phyloP scores from a whole-genome alignment of 2,113 vertebrate genomes.

The Oxyura jamaicensis region DNA sequence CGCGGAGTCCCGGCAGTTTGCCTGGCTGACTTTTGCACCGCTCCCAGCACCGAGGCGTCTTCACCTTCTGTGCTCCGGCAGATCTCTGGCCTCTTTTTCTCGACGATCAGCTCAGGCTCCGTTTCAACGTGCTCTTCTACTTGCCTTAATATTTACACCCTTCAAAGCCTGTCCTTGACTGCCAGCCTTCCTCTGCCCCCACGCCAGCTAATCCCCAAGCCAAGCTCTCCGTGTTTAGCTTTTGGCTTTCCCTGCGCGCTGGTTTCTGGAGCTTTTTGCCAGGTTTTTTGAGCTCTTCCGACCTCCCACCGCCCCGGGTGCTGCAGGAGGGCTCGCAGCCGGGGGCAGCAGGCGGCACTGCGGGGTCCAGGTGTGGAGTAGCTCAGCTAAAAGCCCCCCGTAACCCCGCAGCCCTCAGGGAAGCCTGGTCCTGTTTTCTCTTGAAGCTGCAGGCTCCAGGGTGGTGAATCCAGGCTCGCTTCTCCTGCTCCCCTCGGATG shows the following conservation, averaged over 20 bases:
- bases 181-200: background rate
- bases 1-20: background rate
- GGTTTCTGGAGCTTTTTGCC: background rate
- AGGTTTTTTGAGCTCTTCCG: background rate
- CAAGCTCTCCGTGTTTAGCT: background rate
- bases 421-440: background rate
- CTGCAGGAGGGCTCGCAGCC: background rate
- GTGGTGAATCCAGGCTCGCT: background rate
- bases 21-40: background rate
- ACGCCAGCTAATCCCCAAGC: background rate
- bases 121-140: background rate
- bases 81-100: background rate
- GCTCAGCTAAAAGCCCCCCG: background rate
- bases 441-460: background rate
- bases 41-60: background rate
- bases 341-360: background rate
- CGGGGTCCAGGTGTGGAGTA: background rate
- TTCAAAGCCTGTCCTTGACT: background rate
- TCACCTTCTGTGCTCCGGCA: background rate
- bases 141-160: background rate
- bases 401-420: background rate
- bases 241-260: accelerated
- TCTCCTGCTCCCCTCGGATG: background rate
- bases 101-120: background rate
- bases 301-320: background rate